Base-by-base conservation (phyloP, 2,888 invertebrate species). In the Hymenopus coronatus region DNA sequence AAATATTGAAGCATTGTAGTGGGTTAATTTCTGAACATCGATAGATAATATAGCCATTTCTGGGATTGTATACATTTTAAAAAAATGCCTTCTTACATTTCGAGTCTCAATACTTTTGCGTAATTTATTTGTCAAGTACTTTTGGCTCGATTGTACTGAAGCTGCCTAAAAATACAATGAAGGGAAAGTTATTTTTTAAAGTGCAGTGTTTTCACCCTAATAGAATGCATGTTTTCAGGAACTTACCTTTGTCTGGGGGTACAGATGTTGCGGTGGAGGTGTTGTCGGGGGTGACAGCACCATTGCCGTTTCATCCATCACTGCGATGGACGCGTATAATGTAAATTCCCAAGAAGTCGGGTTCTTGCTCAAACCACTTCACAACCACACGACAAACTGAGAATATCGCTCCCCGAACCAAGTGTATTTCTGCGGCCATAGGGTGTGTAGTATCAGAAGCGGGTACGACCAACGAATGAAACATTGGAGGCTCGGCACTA, bases 361-460 rank as follows among this genome's bases (percentile, higher is more conserved):
- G 20, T 20, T 87, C 20, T 9, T 15, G 27, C 40, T 84, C 40
- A 15, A 81, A 27, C 27, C 88, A 88, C 88, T 54, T 88, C 88
- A 28, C 54, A 28, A 30, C 81, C 88, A 85, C 40, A 85, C 89
- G 27, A 88, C n/a, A 88, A 88, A 89, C 89, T 89, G 89, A 89
- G 82, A n/a, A 54, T 81, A 82, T 54, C 82, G 85, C 82, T 85
- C 46, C 54, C 83, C 33, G 83, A 30, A 85, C 91, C 90, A 91
- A 91, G 91, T 92, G 92, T 92, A 92, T 92, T 91, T 91, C 85
- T 54, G 82, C 20, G 54, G 28, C 88, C 85, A 84, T 82, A 70
- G 85, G 94, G 94, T 93, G 94, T 93, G 93, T 93, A 92, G 83
- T 30, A 70, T 88, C 88, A 40, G 87, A 82, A 88, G 88, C 89